Base-by-base conservation (phyloP, 2,888 invertebrate species). In the Aphodius sticticus region DNA sequence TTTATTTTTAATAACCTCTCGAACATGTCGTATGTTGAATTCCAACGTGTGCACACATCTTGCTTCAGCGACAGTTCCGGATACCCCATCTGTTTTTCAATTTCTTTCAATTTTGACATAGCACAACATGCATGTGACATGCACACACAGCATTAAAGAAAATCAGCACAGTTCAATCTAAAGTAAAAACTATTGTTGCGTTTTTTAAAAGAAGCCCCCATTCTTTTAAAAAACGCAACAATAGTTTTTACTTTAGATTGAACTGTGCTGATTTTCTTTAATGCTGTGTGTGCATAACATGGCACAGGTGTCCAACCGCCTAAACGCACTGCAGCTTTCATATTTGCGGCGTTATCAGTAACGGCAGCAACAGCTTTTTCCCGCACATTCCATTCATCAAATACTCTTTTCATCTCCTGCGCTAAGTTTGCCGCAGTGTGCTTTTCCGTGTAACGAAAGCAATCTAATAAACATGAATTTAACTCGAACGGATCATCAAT, bases 321-420 rank as follows among this genome's bases (percentile, higher is more conserved):
- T 35, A 82, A 78, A 81, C 82, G 83, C 78, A 84, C 81, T 77
- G 84, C 84, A 69, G 83, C 84, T 71, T 80, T 82, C 53, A 84
- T 83, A 82, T 86, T 86, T 72, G 83, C 83, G 36, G 86, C 85
- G 79, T 85, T 85, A 80, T 86, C 84, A 15, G 82, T 83, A 7
- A 84, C 84, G 70, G 81, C 77, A 38, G 80, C 82, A 76, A 83
- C 74, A 75, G 86, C 82, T 84, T 86, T 85, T 16, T 83, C 77
- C 71, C 77, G 78, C 35, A 81, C 75, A 78, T 82, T 53, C 53
- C 53, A 53, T 53, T 53, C 53, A 53, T 53, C 6, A 53, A 53
- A 5, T 53, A 53, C 53, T 5, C 53, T 53, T 53, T 53, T 53
- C 53, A 53, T 53, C 3, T 53, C 53, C 53, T 2, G 53, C 53